These are phyloP conservation scores for Creontiades dilutus DNA, from an alignment of 2,888 invertebrate genomes.

Conservation along the genomic window DNA sequence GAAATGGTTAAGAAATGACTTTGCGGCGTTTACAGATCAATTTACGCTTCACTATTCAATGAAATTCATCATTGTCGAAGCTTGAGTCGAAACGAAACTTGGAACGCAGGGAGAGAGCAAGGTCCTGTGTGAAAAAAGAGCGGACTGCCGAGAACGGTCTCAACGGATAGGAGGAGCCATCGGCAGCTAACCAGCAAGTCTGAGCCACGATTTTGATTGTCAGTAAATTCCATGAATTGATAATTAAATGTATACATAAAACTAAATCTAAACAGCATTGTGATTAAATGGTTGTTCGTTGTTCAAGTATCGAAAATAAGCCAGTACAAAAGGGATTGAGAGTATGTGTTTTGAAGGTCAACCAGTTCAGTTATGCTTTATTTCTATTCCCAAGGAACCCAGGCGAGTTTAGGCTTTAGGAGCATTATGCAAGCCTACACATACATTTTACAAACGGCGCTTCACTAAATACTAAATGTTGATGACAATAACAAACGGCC, in stretches of 20 bases:
- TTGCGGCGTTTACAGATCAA: background rate
- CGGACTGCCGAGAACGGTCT: conserved; percentile 9
- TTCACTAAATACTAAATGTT: too few relatives aligned
- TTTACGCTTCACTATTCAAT: background rate
- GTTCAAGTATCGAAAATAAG: too few relatives aligned
- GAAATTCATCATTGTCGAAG: background rate
- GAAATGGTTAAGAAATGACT: background rate
- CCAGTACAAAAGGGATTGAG: background rate
- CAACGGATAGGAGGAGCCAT: background rate
- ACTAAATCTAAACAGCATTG: too few relatives aligned
- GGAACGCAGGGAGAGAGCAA: conserved; percentile 34
- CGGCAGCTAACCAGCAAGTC: background rate
- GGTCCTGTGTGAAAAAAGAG: conserved; percentile 66
- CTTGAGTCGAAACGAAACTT: background rate
- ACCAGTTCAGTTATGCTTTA: background rate
- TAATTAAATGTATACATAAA: too few relatives aligned
- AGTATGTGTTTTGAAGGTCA: background rate
- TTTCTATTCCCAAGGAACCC: background rate
- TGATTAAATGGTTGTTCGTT: too few relatives aligned
- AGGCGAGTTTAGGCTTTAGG: too few relatives aligned
- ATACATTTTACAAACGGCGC: too few relatives aligned
- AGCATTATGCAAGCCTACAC: too few relatives aligned
- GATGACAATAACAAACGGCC: too few relatives aligned
- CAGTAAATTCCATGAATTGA: too few relatives aligned
- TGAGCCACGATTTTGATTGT: too few relatives aligned